Base-by-base conservation (phyloP, 1,140 invertebrate genomes). In the Pararge aegeria region DNA sequence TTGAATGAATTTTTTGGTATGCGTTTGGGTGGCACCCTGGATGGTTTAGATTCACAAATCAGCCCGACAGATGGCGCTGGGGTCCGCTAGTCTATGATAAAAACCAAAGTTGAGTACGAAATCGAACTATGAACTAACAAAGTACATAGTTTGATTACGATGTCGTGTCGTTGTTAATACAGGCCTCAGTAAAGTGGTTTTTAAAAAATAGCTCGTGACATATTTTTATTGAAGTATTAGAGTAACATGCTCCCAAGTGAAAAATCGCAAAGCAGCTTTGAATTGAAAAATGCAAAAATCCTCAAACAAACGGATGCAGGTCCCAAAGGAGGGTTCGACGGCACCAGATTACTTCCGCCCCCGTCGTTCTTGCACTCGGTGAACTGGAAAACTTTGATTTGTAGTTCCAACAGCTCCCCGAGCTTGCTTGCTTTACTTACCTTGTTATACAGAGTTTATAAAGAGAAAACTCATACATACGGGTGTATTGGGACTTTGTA, bases 241-340 rank as follows among this genome's bases (percentile, higher is more conserved):
- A 24, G 24, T 7, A 24, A 24, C 24, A 24, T 24, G 7, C 38
- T 20, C 42, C 42, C 42, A 46, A 19, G 42, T 20, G 49, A 37
- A 37, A 52, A 52, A 52, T 38, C 42, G 24, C 27, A n/a, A 30
- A 37, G 46, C 27, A 37, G 30, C 27, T 37, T 34, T 46, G 18
- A 29, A 61, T 48, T 48, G 13, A 34, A 38, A 61, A 54, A 54
- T 61, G 58, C 58, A 61, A 54, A 58, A 54, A 59, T 59, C 42
- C 42, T 24, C 58, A 49, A 13, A 27, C 38, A 30, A 29, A 21
- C 51, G 58, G 51, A 61, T 49, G 55, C 55, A 38, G 30, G 42
- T 49, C 57, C 57, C 57, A 37, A 46, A 60, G 57, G 57, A 37
- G 57, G 50, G 49, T 46, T 53, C 57, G 49, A 44, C 50, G 38